Base-by-base conservation (phyloP, 2,888 invertebrate species). In the Eupeodes luniger region DNA sequence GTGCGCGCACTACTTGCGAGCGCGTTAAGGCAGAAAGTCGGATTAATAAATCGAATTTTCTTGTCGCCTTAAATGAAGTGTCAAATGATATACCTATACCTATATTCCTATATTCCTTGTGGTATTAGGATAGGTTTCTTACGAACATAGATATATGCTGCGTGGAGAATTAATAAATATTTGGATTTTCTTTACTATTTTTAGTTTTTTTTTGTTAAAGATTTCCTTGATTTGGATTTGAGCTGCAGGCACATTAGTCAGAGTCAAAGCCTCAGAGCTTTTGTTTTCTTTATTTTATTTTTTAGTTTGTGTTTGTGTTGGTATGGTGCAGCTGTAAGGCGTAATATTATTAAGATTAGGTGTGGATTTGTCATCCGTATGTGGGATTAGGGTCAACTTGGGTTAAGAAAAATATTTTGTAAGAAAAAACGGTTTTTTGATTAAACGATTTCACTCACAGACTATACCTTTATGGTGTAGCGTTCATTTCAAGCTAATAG, bases 41-140 rank as follows among this genome's bases (percentile, higher is more conserved):
- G 78, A 85, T 88, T 88, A 88, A 85, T 88, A 88, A 88, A 88
- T 84, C 88, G 88, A 88, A 88, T 88, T 88, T 81, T 80, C 88
- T 88, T 89, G 89, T 89, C 87, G 88, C 90, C 88, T 90, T 91
- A 92, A 92, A 93, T 93, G 91, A 92, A 92, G 93, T 93, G 93
- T 92, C 93, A 92, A 92, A 93, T 92, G 91, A 92, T 91, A 92
- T 87, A 72, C 80, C 49, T 19, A 40, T 40, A 40, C 40, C n/a
- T 14, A 51, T 16, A 40, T 40, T 7, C 40, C n/a, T 14, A 34
- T 16, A 34, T n/a, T 9, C 59, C 51, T 34, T 47, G 47, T 51
- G 76, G 62, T 67, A 53, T 53, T 44, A 75, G 64, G 44, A 53
- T n/a, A n/a, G 34, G 36, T 51, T 53, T 81, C 40, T 40, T 27